Evolutionary conservation across 2,888 invertebrate genomes (phyloP).

Genomic region (Alloscopus bannaensis): DNA sequence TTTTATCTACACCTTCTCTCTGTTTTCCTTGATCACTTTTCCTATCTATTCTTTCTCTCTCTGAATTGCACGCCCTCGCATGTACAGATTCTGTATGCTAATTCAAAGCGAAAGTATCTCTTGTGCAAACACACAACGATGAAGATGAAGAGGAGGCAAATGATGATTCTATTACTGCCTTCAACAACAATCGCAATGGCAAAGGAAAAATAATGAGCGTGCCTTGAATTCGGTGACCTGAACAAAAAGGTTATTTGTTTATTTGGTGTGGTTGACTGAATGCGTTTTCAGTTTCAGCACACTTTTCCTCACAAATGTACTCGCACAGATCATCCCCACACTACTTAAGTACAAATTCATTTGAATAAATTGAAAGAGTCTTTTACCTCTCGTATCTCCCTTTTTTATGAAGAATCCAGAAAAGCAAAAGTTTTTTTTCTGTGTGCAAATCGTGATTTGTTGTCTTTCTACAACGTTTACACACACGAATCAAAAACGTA

Average conservation of each 20-base stretch:
- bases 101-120: too few species aligned
- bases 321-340: too few species aligned
- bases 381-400: neutral
- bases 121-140: constrained; percentile 2
- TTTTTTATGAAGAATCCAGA: neutral
- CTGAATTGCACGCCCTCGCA: neutral
- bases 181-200: constrained; percentile 11
- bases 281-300: neutral
- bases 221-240: constrained; percentile 46
- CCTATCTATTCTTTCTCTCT: constrained; percentile 2
- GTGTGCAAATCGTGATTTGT: neutral
- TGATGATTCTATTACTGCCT: constrained; percentile 46
- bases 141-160: neutral
- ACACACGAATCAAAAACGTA: too few species aligned
- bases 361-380: neutral
- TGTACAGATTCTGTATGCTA: constrained; percentile 22
- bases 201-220: constrained; percentile 11
- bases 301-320: neutral
- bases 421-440: constrained; percentile 24
- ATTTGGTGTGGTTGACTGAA: neutral
- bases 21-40: neutral
- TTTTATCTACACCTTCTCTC: constrained; percentile 40
- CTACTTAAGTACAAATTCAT: too few species aligned
- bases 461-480: neutral
- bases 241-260: constrained; percentile 28